Evolutionary conservation across 2,797 vertebrate genomes (phyloP).

Genomic region (Balearica regulorum): DNA sequence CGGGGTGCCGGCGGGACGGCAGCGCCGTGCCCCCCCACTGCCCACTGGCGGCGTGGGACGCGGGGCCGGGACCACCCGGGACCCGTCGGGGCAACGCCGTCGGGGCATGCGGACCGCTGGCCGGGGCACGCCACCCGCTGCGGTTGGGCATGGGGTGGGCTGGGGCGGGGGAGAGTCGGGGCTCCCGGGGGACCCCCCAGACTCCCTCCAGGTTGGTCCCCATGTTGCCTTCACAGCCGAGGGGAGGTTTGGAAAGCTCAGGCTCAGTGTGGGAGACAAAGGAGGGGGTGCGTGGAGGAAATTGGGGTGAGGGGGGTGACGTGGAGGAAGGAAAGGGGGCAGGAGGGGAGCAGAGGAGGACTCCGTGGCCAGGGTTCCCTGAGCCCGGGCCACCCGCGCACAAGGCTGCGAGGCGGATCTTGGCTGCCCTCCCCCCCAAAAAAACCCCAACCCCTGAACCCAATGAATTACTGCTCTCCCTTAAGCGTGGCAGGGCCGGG

Average conservation of each 20-base stretch:
- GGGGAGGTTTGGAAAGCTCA: neutral
- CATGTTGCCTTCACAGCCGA: neutral
- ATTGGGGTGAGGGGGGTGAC: neutral
- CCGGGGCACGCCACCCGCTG: neutral
- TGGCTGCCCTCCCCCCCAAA: neutral
- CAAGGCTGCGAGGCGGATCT: neutral
- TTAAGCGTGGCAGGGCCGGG: neutral
- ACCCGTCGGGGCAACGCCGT: neutral
- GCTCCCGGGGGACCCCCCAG: neutral
- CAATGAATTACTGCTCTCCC: neutral
- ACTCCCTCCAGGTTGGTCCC: neutral
- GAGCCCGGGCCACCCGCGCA: neutral
- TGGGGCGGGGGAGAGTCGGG: too few relatives aligned
- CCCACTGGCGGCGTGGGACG: neutral
- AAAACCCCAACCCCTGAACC: neutral
- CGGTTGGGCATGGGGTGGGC: neutral
- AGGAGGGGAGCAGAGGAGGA: neutral
- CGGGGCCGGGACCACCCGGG: neutral
- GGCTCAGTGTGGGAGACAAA: neutral
- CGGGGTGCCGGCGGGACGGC: neutral
- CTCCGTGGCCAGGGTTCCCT: neutral
- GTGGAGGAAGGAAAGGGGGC: neutral
- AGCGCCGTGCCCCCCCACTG: neutral
- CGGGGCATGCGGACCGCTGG: neutral
- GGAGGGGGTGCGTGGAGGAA: neutral